These are phyloP conservation scores for Riparia riparia DNA, from an alignment of 2,113 vertebrate species.

Conservation along the genomic window DNA sequence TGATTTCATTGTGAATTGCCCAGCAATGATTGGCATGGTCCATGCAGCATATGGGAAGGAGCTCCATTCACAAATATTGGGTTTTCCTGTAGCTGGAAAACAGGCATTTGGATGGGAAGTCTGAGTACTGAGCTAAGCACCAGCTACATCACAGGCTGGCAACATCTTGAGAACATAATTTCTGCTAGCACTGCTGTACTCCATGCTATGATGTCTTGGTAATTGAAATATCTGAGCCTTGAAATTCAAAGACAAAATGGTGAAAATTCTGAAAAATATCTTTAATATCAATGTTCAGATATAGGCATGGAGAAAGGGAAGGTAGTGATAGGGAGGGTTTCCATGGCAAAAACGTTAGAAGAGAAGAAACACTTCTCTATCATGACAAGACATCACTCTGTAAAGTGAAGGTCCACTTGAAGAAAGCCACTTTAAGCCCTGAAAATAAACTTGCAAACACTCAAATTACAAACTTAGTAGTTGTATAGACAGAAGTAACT, in stretches of 20 bases:
- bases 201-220: too few species aligned
- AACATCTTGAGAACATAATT: not conserved
- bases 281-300: accelerated
- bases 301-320: not conserved
- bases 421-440: not conserved
- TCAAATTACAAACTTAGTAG: not conserved
- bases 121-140: not conserved
- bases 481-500: not conserved
- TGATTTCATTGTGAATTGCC: not conserved
- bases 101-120: not conserved
- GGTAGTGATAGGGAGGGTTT: not conserved
- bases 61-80: not conserved
- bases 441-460: not conserved
- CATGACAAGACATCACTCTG: not conserved
- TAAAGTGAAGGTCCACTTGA: not conserved
- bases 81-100: not conserved
- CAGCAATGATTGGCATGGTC: not conserved
- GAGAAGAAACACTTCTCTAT: not conserved
- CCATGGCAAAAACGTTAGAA: not conserved
- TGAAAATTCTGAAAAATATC: not conserved
- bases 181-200: not conserved
- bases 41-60: not conserved
- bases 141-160: accelerated
- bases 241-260: not conserved
- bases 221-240: not conserved